Percentiles rank a stretch among this genome's conserved stretches.
Evolutionary conservation across 1,140 invertebrate species (phyloP).

Genomic region (Heliconius melpomene): DNA sequence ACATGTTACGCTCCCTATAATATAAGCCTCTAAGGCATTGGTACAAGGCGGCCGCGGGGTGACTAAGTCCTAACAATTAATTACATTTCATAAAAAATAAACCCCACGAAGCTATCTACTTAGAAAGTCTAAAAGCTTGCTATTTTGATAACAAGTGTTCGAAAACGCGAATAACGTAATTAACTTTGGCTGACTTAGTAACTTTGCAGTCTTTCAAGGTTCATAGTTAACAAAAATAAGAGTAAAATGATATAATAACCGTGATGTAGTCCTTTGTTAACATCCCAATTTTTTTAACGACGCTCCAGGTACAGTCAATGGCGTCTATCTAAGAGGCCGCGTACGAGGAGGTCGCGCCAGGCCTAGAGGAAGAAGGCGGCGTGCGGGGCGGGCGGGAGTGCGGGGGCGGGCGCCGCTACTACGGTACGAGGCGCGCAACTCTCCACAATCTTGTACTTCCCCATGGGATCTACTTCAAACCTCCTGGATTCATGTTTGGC

Average conservation of each 20-base stretch:
- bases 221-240: slow-evolving; percentile 18
- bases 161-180: slow-evolving; percentile 2
- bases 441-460: slow-evolving; percentile 78
- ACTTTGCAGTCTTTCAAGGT: slow-evolving; percentile 34
- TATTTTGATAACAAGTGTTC: slow-evolving; percentile 31
- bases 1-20: slow-evolving; percentile 37
- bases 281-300: slow-evolving; percentile 44
- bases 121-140: slow-evolving; percentile 35
- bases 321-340: slow-evolving; percentile 66
- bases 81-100: slow-evolving; percentile 23
- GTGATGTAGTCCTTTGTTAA: slow-evolving; percentile 20
- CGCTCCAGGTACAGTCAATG: slow-evolving; percentile 66
- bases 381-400: slow-evolving; percentile 58
- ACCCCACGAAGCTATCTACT: slow-evolving; percentile 36
- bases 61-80: slow-evolving; percentile 34
- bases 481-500: slow-evolving; percentile 74
- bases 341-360: slow-evolving; percentile 79
- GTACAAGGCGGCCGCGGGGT: slow-evolving; percentile 64
- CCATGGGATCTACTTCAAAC: slow-evolving; percentile 76
- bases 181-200: slow-evolving; percentile 38
- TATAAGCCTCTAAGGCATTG: slow-evolving; percentile 60
- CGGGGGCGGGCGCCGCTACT: slow-evolving; percentile 42
- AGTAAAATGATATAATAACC: slow-evolving; percentile 8
- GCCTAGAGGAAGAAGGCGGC: slow-evolving; percentile 72
- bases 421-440: slow-evolving; percentile 49